These are phyloP conservation scores for Drosophila koepferae DNA, from an alignment of 2,888 invertebrate genomes.

Conservation along the genomic window DNA sequence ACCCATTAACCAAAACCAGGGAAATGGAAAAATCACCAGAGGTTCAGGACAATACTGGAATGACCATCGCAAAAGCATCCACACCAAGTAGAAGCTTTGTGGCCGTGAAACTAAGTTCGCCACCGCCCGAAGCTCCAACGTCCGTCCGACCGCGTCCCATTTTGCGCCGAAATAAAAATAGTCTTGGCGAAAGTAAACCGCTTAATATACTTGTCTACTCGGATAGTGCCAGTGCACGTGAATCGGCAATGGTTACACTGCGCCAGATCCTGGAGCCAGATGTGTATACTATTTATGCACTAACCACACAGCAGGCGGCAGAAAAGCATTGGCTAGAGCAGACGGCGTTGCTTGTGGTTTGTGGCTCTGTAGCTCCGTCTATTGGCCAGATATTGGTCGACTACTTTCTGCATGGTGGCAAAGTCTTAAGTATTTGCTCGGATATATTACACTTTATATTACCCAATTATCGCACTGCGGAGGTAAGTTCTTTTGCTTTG, in stretches of 20 bases:
- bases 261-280: slow-evolving; percentile 88
- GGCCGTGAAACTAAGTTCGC: slow-evolving; percentile 54
- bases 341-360: slow-evolving; percentile 90
- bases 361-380: slow-evolving; percentile 89
- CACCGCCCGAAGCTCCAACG: slow-evolving; percentile 30
- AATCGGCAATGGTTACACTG: slow-evolving; percentile 90
- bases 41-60: slow-evolving; percentile 42
- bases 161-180: slow-evolving; percentile 82
- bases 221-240: slow-evolving; percentile 90
- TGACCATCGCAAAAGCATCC: slow-evolving; percentile 32
- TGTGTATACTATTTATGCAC: slow-evolving; percentile 89
- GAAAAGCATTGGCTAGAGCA: slow-evolving; percentile 86
- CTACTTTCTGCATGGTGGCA: slow-evolving; percentile 90
- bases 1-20: slow-evolving; percentile 23
- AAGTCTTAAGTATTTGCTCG: slow-evolving; percentile 92
- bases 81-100: slow-evolving; percentile 61
- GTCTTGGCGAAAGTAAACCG: slow-evolving; percentile 87
- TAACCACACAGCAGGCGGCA: slow-evolving; percentile 85
- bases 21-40: slow-evolving; percentile 66
- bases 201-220: slow-evolving; percentile 93
- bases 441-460: slow-evolving; percentile 91
- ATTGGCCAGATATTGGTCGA: slow-evolving; percentile 89
- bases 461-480: slow-evolving; percentile 93
- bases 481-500: slow-evolving; percentile 86
- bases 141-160: slow-evolving; percentile 63